A percentile compares a stretch with the other conserved stretches of the same genome.
Evolutionary conservation across 2,888 invertebrate species (phyloP).

Genomic region (Ectemnius cavifrons): DNA sequence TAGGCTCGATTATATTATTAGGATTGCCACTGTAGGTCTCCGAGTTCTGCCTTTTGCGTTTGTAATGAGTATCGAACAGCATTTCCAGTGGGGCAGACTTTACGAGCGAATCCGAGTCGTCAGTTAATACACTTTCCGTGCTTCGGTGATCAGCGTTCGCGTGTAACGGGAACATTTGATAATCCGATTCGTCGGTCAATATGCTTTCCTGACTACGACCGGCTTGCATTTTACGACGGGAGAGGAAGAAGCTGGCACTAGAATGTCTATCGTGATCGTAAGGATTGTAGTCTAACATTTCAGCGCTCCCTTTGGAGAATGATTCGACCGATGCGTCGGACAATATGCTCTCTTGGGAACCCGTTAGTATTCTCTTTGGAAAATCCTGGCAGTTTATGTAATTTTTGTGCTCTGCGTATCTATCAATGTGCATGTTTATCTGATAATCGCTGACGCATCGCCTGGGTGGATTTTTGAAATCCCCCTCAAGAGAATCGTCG

Average conservation of each 20-base stretch:
- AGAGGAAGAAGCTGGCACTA: slow-evolving; percentile 90
- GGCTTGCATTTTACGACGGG: slow-evolving; percentile 82
- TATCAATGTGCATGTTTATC: slow-evolving; percentile 80
- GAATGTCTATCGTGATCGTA: slow-evolving; percentile 76
- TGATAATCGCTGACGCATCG: slow-evolving; percentile 89
- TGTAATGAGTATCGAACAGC: slow-evolving; percentile 81
- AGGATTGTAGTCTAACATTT: slow-evolving; percentile 69
- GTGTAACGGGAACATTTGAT: slow-evolving; percentile 79
- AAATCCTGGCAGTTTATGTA: slow-evolving; percentile 58
- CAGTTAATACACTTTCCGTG: slow-evolving; percentile 89
- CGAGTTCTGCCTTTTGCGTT: slow-evolving; percentile 75
- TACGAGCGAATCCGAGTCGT: slow-evolving; percentile 86
- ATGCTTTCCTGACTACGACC: slow-evolving; percentile 89
- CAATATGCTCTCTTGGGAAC: slow-evolving; percentile 74
- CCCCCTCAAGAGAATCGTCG: slow-evolving; percentile 87
- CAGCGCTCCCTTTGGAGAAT: slow-evolving; percentile 71
- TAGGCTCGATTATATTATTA: slow-evolving; percentile 58
- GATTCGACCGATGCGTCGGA: slow-evolving; percentile 73
- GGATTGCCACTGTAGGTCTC: slow-evolving; percentile 77
- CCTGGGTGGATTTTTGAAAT: slow-evolving; percentile 82
- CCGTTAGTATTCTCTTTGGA: slow-evolving; percentile 62
- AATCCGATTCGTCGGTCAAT: slow-evolving; percentile 85
- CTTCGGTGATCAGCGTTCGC: slow-evolving; percentile 86
- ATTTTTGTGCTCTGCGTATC: slow-evolving; percentile 51
- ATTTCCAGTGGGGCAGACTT: slow-evolving; percentile 89